Base-by-base conservation (phyloP, 2,888 invertebrate genomes). In the Omphaloscelis lunosa region DNA sequence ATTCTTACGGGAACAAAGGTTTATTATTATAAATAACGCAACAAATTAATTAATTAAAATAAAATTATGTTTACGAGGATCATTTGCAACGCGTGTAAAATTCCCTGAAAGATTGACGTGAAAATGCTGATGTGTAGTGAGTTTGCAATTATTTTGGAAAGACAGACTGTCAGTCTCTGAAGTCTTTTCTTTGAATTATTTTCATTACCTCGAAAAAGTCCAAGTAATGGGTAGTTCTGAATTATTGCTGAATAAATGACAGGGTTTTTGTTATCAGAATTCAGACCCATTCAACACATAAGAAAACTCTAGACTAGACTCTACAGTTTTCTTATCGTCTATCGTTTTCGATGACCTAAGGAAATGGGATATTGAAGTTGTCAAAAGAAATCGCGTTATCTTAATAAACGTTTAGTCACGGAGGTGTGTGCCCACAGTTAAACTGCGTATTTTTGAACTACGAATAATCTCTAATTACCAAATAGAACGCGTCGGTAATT, bases 361-460 rank as follows among this genome's bases (percentile, higher is more conserved):
- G 12, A 39, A 63, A 34, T 34, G 2, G 63, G 29, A 15, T 41
- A 15, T 41, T 58, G 6, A 59, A 23, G 53, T 73, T 29, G 73
- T 59, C 9, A 23, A 45, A 53, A 59, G 51, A 78, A 78, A 51
- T 80, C n/a, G 8, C 20, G 20, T 8, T 8, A 74, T 66, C 5
- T 11, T 59, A 27, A 53, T 74, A 80, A 79, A 39, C 65, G 65
- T 53, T 81, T 29, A 48, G 66, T 79, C 61, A 81, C 58, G 58
- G 51, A 69, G 67, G 41, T 76, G 62, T 80, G 66, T 79, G 12
- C 53, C 59, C 59, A 27, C 39, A 39, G 61, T 61, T n/a, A n/a
- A 20, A 67, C 29, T 48, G 34, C 20, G 23, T 39, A 63, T 20
- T 71, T 63, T 58, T 51, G 23, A 68, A 15, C 34, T 67, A 34